Evolutionary conservation across 2,888 invertebrate species (phyloP).

Genomic region (Allolobophora icterica): DNA sequence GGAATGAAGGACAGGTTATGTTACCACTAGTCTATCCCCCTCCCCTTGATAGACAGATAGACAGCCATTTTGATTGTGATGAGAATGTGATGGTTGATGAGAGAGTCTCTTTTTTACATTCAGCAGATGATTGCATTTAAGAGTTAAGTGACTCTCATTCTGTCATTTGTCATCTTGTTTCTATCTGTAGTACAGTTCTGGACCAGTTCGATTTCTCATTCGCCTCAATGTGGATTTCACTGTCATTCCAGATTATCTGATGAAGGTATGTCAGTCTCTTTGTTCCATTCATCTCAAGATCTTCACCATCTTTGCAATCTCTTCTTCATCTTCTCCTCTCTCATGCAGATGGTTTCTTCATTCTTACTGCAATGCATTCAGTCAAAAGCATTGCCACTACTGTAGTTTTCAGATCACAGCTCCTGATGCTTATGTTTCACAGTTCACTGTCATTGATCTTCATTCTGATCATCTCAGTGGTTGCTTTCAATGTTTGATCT

Average conservation of each 20-base stretch:
- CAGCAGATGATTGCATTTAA: no score
- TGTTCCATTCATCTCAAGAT: not conserved
- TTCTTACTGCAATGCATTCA: not conserved
- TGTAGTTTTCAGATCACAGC: not conserved
- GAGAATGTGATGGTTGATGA: no score
- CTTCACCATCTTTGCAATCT: not conserved
- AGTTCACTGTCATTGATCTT: not conserved
- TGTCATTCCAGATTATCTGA: constrained; percentile 71
- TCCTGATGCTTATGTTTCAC: not conserved
- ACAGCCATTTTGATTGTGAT: no score
- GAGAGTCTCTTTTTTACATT: not conserved
- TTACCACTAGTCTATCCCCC: no score
- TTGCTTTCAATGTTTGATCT: not conserved
- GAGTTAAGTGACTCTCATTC: no score
- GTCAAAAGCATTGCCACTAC: not conserved
- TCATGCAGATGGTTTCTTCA: not conserved
- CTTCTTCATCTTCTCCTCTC: not conserved
- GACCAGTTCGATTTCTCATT: constrained; percentile 73
- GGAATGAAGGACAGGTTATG: no score
- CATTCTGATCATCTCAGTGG: not conserved
- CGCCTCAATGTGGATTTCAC: constrained; percentile 73
- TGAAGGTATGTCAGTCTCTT: constrained; percentile 52
- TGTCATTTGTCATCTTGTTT: not conserved
- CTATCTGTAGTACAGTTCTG: constrained; percentile 53
- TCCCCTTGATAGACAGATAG: no score